Conservation (phyloP, 1,140 invertebrate species). For the Zaprionus gabonicus region DNA sequence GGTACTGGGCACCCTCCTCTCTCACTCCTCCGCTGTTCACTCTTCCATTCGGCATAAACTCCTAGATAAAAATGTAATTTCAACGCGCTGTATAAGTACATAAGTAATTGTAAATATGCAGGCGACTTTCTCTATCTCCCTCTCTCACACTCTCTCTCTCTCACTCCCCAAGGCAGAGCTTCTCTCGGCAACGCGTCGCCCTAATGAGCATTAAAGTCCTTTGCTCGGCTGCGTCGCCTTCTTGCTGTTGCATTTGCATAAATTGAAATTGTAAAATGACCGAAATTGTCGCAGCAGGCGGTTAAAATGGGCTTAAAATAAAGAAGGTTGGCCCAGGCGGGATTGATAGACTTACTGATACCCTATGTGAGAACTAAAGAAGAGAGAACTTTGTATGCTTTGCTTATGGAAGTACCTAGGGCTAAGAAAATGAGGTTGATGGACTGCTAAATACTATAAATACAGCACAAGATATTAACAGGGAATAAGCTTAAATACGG, state of each 20-base stretch:
- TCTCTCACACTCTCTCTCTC: neutral
- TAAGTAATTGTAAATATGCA: constrained; percentile 66
- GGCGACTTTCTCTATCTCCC: constrained; percentile 27
- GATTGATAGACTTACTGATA: neutral
- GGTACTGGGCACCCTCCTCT: neutral
- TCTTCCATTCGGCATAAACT: constrained; percentile 13
- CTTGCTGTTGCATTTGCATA: constrained; percentile 75
- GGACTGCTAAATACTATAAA: too few species aligned
- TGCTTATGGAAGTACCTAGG: too few species aligned
- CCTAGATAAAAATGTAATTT: constrained; percentile 51
- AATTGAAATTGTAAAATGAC: constrained; percentile 63
- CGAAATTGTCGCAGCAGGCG: constrained; percentile 37
- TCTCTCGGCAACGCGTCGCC: constrained; percentile 2
- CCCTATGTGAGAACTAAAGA: too few species aligned
- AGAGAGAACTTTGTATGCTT: too few species aligned
- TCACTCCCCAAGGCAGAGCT: neutral
- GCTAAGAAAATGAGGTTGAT: too few species aligned
- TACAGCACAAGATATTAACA: too few species aligned
- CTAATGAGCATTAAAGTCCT: constrained; percentile 77
- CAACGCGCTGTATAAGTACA: constrained; percentile 26
- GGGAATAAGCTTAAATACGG: too few species aligned
- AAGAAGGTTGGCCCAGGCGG: neutral
- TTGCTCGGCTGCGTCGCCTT: neutral
- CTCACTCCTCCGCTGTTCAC: too few species aligned
- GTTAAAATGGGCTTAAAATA: constrained; percentile 9